Conservation (phyloP, 2,797 vertebrate species). For the Craterocephalus amniculus region DNA sequence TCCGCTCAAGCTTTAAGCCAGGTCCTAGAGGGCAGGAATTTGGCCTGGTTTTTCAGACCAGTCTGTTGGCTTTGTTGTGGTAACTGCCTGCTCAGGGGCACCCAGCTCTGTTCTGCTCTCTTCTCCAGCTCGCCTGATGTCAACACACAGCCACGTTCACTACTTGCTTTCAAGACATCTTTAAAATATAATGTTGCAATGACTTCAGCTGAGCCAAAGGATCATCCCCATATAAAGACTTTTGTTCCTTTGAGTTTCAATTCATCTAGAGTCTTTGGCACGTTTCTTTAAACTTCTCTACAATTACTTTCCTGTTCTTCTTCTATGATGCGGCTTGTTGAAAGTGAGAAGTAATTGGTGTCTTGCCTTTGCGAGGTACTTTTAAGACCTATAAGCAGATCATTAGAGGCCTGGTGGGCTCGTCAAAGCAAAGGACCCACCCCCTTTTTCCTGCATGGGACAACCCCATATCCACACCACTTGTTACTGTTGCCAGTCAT, state of each 20-base stretch:
- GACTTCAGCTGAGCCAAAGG: constrained; percentile 44
- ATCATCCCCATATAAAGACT: constrained; percentile 13
- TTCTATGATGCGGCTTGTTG: constrained; percentile 12
- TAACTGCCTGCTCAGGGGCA: constrained; percentile 79
- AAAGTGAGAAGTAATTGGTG: constrained; percentile 36
- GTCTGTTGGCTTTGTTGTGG: constrained; percentile 80
- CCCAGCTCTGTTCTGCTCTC: constrained; percentile 68
- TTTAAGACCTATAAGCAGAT: constrained; percentile 62
- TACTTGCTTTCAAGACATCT: constrained; percentile 53
- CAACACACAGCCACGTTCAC: constrained; percentile 64
- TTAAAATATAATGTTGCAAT: constrained; percentile 57
- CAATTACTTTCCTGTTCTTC: constrained; percentile 19
- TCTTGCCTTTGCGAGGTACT: constrained; percentile 36
- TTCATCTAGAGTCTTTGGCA: neutral
- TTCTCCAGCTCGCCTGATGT: constrained; percentile 70
- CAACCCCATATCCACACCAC: constrained; percentile 72
- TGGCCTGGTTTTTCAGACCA: constrained; percentile 77
- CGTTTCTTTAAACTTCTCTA: constrained; percentile 4
- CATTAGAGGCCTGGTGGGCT: constrained; percentile 60
- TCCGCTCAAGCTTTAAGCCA: constrained; percentile 75
- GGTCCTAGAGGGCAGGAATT: constrained; percentile 83
- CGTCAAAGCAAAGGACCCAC: constrained; percentile 71
- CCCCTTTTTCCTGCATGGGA: constrained; percentile 47
- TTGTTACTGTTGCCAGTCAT: constrained; percentile 85
- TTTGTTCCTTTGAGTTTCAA: constrained; percentile 32